These are phyloP conservation scores for Trissolcus basalis DNA, from an alignment of 1,140 invertebrate species.

Conservation along the genomic window DNA sequence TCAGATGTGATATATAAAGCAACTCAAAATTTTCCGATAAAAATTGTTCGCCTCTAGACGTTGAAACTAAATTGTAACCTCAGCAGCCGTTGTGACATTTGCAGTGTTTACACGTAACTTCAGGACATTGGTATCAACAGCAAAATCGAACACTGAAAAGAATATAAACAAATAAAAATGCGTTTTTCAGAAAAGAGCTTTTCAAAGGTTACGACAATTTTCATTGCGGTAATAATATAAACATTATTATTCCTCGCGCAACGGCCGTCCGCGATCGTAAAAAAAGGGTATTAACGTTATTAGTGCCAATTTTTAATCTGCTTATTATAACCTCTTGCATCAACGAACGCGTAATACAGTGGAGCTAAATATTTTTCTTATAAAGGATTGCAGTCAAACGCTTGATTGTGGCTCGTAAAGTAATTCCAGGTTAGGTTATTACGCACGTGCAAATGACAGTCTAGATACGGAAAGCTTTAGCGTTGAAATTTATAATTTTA, in stretches of 20 bases:
- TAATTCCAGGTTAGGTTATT: slow-evolving; percentile 66
- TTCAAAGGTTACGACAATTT: too few species aligned
- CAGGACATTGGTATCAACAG: neutral
- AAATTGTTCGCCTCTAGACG: neutral
- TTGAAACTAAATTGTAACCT: neutral
- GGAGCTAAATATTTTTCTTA: slow-evolving; percentile 18
- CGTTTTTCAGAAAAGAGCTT: too few species aligned
- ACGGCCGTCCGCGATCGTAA: too few species aligned
- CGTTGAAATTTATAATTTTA: slow-evolving; percentile 69
- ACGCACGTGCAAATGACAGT: slow-evolving; percentile 64
- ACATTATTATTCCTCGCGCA: too few species aligned
- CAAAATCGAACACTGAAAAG: too few species aligned
- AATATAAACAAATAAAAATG: too few species aligned
- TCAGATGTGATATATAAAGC: neutral
- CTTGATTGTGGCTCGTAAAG: slow-evolving; percentile 63
- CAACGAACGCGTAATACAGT: neutral
- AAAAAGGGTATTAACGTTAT: too few species aligned
- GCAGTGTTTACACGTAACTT: neutral
- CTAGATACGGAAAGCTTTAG: slow-evolving; percentile 61
- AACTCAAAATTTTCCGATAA: neutral
- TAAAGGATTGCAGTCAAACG: slow-evolving; percentile 32
- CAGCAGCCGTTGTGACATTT: neutral
- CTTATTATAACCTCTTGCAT: neutral
- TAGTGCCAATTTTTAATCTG: too few species aligned
- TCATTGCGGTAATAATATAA: too few species aligned